Percentiles rank a stretch among this genome's conserved stretches.
phyloP scores from a whole-genome alignment of 1,140 invertebrate species.

The Bombus waltoni region DNA sequence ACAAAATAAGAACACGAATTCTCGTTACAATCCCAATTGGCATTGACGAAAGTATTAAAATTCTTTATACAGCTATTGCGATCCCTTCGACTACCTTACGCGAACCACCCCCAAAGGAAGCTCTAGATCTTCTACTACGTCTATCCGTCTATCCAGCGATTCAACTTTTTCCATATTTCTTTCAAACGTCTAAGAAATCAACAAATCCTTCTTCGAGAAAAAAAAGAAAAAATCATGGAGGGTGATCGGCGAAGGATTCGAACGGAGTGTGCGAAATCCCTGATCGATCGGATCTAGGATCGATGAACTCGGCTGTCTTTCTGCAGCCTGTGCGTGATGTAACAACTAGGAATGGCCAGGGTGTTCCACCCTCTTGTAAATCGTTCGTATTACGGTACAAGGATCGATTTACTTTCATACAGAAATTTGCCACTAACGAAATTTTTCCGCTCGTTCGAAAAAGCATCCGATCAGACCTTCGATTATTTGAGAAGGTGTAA shows the following conservation, averaged over 20 bases:
- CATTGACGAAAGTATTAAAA: constrained; percentile 46
- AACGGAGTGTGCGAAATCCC: constrained; percentile 1
- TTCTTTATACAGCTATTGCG: constrained; percentile 19
- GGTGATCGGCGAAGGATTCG: not conserved
- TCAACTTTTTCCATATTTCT: not conserved
- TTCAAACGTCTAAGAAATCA: not conserved
- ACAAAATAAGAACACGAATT: constrained; percentile 41
- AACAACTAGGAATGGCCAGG: constrained; percentile 12
- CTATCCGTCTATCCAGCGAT: not conserved
- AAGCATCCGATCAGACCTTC: not conserved
- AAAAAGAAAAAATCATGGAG: not conserved
- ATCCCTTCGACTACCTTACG: not conserved
- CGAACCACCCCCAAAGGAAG: not conserved
- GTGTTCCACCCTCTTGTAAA: not conserved
- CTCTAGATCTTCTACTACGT: not conserved
- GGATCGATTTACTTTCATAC: not conserved
- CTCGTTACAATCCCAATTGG: constrained; percentile 32
- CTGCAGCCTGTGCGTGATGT: constrained; percentile 38
- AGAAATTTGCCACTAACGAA: not conserved
- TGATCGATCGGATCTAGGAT: constrained; percentile 5
- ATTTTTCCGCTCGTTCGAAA: not conserved
- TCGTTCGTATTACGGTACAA: not conserved
- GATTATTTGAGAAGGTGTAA: not conserved
- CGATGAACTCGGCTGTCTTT: not conserved
- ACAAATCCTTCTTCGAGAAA: not conserved